Evolutionary conservation across 2,888 invertebrate species (phyloP), one percentile per base, ranked within the genome.

Genomic region (Volucella inflata): DNA sequence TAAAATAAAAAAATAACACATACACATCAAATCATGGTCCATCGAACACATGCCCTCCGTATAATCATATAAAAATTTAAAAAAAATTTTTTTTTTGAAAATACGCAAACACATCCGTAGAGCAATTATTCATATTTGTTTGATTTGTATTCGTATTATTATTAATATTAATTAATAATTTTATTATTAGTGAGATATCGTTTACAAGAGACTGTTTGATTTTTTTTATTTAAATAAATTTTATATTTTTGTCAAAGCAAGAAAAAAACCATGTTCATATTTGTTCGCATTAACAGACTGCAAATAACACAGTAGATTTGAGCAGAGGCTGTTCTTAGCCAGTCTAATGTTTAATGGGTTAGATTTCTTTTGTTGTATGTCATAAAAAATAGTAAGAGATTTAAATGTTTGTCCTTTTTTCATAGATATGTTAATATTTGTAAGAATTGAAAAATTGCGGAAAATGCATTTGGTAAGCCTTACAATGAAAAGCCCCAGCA

Each of bases 11-110:
- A 21, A 21, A 21, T 40, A 67, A 30, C 55, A 55, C 16, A 74
- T 62, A 30, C 30, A 30, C 30, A 30, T 55, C 57, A 16, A 55
- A 36, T 80, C 10, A 80, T 74, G 80, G 67, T 80, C 62, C 74
- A 62, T 60, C 48, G 14, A 30, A 50, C 65, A 21, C 50, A 40
- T 67, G 9, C 17, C 17, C 36, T 46, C 21, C 38, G 46, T 38
- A 4, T 57, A 46, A 6, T 30, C 30, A 30, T 30, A 30, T 30
- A 30, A 30, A 30, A 30, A 30, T 30, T 30, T 4, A 30, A 30
- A 30, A 30, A 30, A 30, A 30, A n/a, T n/a, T n/a, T n/a, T n/a
- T n/a, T n/a, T n/a, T n/a, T n/a, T n/a, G 9, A 51, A 46, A 53
- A 38, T 46, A 30, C 14, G 8, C 53, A 53, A 11, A 21, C 40